Evolutionary conservation across 1,140 invertebrate genomes (phyloP), one percentile per base, ranked within the genome.

Genomic region (Drosophila rufa): DNA sequence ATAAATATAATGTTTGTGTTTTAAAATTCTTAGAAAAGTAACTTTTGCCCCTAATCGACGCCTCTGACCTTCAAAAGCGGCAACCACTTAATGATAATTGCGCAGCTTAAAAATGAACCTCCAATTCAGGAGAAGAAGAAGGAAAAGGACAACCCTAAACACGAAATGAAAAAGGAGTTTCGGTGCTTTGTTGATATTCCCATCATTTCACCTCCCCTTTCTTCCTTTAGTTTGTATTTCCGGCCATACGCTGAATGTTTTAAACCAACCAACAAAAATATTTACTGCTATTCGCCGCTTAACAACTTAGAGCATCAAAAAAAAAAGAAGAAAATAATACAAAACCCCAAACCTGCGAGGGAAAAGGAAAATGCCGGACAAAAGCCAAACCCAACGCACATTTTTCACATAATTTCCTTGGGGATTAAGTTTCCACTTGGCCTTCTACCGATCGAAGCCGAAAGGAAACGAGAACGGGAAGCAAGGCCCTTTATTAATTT

Each of bases 391-490:
- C 73, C 80, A 73, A 89, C 85, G 78, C 84, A 84, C 85, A 89
- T 90, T 90, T 89, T 84, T 90, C 85, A 90, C 78, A 89, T 89
- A 89, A 89, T 89, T 89, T 89, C 84, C 84, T 89, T 79, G 51
- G 84, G 84, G 84, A 90, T 89, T 89, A 89, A 85, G 85, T 89
- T 89, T 89, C 84, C 85, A 90, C 85, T 90, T 89, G 74, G 78
- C 53, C 69, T 56, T 60, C n/a, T 15, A 7, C 68, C 43, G 68
- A 60, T 74, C 55, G 70, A 50, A 60, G 0, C 15, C 40, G 19
- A 55, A 30, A 19, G 5, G 45, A 7, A 43, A 15, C 17, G 38
- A 19, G 17, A 30, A 17, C 40, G 19, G 36, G 2, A 40, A 45
- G 15, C 68, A 30, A 58, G 68, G 59, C 51, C 73, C 73, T 89